A percentile compares a stretch with the other conserved stretches of the same genome.
Conservation (phyloP, 2,797 vertebrate genomes). For the Microctenopoma steveboyesi region DNA sequence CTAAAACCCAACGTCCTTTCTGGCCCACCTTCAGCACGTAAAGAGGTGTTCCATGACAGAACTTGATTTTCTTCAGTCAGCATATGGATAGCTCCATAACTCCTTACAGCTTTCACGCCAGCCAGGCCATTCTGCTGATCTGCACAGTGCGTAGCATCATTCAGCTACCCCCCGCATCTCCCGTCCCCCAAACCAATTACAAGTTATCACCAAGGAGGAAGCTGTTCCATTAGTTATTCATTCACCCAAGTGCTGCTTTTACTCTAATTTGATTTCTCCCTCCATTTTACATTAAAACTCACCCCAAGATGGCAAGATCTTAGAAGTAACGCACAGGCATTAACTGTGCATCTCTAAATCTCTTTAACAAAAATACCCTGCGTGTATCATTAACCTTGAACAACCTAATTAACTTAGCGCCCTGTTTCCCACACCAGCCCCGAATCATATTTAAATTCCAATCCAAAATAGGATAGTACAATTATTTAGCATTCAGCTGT, state of each 20-base stretch:
- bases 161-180: conserved; percentile 16
- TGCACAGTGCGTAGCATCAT: conserved; percentile 52
- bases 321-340: conserved; percentile 70
- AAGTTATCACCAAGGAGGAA: conserved; percentile 70
- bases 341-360: conserved; percentile 70
- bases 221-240: conserved; percentile 73
- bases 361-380: conserved; percentile 61
- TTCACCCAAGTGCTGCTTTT: conserved; percentile 62
- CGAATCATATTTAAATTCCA: conserved; percentile 60
- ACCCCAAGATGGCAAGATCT: conserved; percentile 60
- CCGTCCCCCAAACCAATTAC: conserved; percentile 66
- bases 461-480: conserved; percentile 37
- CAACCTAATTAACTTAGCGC: conserved; percentile 65
- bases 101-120: conserved; percentile 69
- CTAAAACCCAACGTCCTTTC: conserved; percentile 7
- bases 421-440: conserved; percentile 29
- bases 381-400: conserved; percentile 77
- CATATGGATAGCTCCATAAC: conserved; percentile 76
- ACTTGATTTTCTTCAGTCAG: conserved; percentile 69
- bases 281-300: conserved; percentile 67
- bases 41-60: conserved; percentile 55
- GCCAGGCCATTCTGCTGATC: conserved; percentile 67
- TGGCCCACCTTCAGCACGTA: conserved; percentile 36
- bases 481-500: conserved; percentile 38
- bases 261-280: conserved; percentile 68